These are phyloP conservation scores for Sinhomidia bicolor DNA, from an alignment of 2,888 invertebrate species.

Conservation along the genomic window DNA sequence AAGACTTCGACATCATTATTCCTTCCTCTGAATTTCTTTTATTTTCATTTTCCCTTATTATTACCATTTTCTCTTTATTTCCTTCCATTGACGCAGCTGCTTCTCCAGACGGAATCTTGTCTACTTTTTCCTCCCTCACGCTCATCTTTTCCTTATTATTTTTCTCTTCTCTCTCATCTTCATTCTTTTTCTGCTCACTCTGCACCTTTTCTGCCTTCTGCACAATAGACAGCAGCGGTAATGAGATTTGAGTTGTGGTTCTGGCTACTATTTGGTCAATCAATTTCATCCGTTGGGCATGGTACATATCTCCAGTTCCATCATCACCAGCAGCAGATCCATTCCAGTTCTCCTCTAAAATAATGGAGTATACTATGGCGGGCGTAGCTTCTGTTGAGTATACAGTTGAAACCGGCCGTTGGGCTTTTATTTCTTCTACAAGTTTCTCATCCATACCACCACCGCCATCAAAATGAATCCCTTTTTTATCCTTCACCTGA, in stretches of 20 bases:
- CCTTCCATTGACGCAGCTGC: constrained; percentile 47
- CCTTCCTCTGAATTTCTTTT: constrained; percentile 17
- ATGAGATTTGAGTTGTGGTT: constrained; percentile 74
- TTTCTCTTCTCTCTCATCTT: background rate
- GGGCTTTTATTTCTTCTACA: background rate
- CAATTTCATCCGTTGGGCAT: constrained; percentile 72
- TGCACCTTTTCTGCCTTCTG: constrained; percentile 9
- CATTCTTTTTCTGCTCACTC: constrained; percentile 39
- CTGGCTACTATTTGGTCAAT: constrained; percentile 72
- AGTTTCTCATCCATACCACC: constrained; percentile 11
- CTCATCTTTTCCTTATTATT: constrained; percentile 14
- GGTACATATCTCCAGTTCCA: constrained; percentile 31
- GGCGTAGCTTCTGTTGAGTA: constrained; percentile 26
- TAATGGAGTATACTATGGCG: constrained; percentile 61
- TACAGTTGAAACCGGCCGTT: background rate
- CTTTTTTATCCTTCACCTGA: constrained; percentile 70
- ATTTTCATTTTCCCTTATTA: constrained; percentile 31
- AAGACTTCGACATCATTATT: constrained; percentile 19
- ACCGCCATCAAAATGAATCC: constrained; percentile 51
- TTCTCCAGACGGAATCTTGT: background rate
- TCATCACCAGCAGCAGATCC: background rate
- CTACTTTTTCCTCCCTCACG: constrained; percentile 40
- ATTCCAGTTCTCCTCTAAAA: constrained; percentile 64
- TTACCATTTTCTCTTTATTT: constrained; percentile 19
- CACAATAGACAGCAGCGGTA: constrained; percentile 57